These are phyloP conservation scores for Phocides pigmalion DNA, from an alignment of 1,140 invertebrate species.

Conservation along the genomic window DNA sequence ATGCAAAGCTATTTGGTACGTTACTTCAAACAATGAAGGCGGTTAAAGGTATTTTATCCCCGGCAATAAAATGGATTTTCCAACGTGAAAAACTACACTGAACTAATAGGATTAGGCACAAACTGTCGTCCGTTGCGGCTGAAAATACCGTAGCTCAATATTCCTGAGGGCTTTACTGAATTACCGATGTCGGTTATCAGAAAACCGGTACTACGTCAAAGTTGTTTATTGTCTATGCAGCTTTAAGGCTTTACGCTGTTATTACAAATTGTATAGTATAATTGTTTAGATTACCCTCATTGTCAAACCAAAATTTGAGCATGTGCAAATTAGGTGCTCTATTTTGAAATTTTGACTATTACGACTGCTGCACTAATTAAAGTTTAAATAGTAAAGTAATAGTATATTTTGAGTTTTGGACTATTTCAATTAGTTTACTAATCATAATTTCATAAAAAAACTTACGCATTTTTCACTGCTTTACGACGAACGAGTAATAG, in stretches of 20 bases:
- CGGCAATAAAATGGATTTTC: conserved; percentile 31
- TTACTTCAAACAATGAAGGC: conserved; percentile 28
- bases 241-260: neutral
- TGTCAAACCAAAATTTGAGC: neutral
- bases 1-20: conserved; percentile 24
- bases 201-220: conserved; percentile 29
- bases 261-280: neutral
- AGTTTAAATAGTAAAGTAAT: too few species aligned
- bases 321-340: too few species aligned
- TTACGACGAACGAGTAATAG: too few species aligned
- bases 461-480: too few species aligned
- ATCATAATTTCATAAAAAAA: too few species aligned
- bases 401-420: too few species aligned
- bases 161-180: conserved; percentile 33
- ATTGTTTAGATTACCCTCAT: neutral
- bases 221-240: conserved; percentile 3
- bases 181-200: conserved; percentile 26
- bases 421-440: too few species aligned
- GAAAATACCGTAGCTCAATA: conserved; percentile 25
- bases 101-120: conserved; percentile 36
- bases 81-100: conserved; percentile 31
- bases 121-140: conserved; percentile 29
- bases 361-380: too few species aligned
- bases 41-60: conserved; percentile 33
- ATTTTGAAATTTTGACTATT: too few species aligned